Conservation (phyloP, 1,140 invertebrate genomes). For the Hyles euphorbiae region DNA sequence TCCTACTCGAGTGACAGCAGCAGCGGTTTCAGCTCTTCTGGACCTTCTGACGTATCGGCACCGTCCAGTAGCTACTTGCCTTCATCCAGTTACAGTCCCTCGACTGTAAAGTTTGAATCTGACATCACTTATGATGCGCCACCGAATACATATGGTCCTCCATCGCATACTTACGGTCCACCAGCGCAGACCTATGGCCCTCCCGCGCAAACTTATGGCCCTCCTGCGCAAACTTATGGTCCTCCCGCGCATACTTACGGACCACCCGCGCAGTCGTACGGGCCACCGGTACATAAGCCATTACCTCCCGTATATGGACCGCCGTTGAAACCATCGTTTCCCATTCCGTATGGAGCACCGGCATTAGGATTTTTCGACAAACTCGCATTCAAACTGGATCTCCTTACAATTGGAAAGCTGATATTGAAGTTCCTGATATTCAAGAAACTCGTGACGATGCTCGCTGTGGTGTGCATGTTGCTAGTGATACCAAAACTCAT, state of each 20-base stretch:
- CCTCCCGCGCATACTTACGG: slow-evolving; percentile 46
- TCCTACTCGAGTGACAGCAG: slow-evolving; percentile 40
- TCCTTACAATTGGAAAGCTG: slow-evolving; percentile 83
- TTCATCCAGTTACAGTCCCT: slow-evolving; percentile 1
- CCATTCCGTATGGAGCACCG: slow-evolving; percentile 74
- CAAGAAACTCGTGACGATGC: slow-evolving; percentile 86
- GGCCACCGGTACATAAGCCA: slow-evolving; percentile 57
- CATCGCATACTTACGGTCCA: slow-evolving; percentile 45
- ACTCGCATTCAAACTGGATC: slow-evolving; percentile 80
- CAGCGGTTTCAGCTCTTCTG: slow-evolving; percentile 47
- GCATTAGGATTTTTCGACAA: slow-evolving; percentile 75
- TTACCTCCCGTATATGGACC: slow-evolving; percentile 68
- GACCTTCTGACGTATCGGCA: slow-evolving; percentile 22
- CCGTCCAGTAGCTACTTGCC: slow-evolving; percentile 41
- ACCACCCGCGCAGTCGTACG: slow-evolving; percentile 43
- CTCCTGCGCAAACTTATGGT: slow-evolving; percentile 63
- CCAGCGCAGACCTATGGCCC: slow-evolving; percentile 63
- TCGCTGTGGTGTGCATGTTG: slow-evolving; percentile 82
- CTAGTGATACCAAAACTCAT: slow-evolving; percentile 84
- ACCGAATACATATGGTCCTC: slow-evolving; percentile 59
- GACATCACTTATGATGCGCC: slow-evolving; percentile 57
- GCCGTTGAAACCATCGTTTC: slow-evolving; percentile 57
- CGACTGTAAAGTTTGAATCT: slow-evolving; percentile 49
- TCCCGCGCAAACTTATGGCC: slow-evolving; percentile 62
- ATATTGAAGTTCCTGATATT: slow-evolving; percentile 84